Base-by-base conservation (phyloP, 2,888 invertebrate species). In the Pseudolycoriella hygida region DNA sequence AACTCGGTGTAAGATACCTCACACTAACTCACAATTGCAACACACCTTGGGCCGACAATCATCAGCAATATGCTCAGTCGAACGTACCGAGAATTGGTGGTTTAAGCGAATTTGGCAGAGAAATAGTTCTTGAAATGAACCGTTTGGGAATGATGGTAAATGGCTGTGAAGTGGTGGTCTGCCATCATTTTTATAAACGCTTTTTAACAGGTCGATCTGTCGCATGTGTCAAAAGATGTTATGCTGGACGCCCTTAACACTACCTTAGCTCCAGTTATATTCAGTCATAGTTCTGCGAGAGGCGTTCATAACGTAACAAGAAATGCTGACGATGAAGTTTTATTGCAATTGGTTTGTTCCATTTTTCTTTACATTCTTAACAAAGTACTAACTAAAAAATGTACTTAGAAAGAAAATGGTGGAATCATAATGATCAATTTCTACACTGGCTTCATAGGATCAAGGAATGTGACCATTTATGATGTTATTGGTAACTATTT, bases 361-460 rank as follows among this genome's bases (percentile, higher is more conserved):
- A 37, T 17, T 37, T 18, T 34, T 12, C 19, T 46, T 17, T 17
- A 17, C 17, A 31, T 17, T 41, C 25, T n/a, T n/a, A n/a, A n/a
- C n/a, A n/a, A n/a, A 25, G 4, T 25, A 25, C 25, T 25, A 25
- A 25, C 25, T 25, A 8, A 25, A 25, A 25, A 25, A 25, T 47
- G 45, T 58, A 39, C 41, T 41, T 62, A 77, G 76, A 73, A 72
- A 66, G 61, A 65, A 50, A 82, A 80, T 52, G 70, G 73, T 19
- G 82, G 82, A 3, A 67, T 83, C 20, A 76, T 82, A 2, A 83
- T 82, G 82, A 76, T 82, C 10, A 81, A 79, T 57, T 82, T 83
- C 59, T 80, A 73, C 59, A 71, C 70, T 1, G 64, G 63, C 43
- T 82, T 81, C 49, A 71, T 70, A 38, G 68, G 67, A 53, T 62